phyloP scores from a whole-genome alignment of 2,888 invertebrate species.

The Caenorhabditis sp. region DNA sequence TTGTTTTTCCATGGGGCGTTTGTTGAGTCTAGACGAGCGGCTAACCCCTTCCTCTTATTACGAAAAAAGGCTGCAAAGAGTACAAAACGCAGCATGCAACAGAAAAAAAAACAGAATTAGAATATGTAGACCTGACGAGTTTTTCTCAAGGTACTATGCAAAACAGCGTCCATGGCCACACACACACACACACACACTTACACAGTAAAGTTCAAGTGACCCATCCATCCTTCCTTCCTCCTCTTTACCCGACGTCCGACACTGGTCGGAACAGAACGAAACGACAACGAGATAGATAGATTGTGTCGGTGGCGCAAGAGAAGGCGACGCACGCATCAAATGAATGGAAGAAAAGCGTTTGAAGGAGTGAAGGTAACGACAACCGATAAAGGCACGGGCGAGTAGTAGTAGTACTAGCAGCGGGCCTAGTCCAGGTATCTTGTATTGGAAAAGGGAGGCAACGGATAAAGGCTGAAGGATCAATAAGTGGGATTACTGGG shows the following conservation, averaged over 20 bases:
- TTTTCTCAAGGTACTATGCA: conserved; percentile 41
- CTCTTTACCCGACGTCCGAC: too few relatives aligned
- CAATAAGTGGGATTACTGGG: neutral
- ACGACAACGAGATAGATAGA: conserved; percentile 17
- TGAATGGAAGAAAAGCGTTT: conserved; percentile 7
- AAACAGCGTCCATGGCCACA: conserved; percentile 31
- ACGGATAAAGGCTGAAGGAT: neutral
- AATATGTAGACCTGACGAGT: neutral
- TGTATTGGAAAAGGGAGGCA: too few relatives aligned
- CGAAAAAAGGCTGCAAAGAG: neutral
- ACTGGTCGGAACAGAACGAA: too few relatives aligned
- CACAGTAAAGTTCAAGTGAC: conserved; percentile 52
- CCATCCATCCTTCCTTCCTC: too few relatives aligned
- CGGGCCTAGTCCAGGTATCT: too few relatives aligned
- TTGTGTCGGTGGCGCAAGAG: conserved; percentile 1
- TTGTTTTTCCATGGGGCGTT: too few relatives aligned
- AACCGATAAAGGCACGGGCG: neutral
- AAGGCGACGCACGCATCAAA: conserved; percentile 1
- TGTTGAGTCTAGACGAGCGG: too few relatives aligned
- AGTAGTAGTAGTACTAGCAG: neutral
- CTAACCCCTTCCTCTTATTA: too few relatives aligned
- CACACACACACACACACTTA: neutral
- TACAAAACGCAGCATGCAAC: neutral
- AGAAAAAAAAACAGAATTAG: conserved; percentile 1
- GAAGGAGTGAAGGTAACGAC: conserved; percentile 28